Percentiles rank a stretch among this genome's conserved stretches.
These are phyloP conservation scores for Sebastes itinus DNA, from an alignment of 2,797 vertebrate genomes.

Conservation along the genomic window DNA sequence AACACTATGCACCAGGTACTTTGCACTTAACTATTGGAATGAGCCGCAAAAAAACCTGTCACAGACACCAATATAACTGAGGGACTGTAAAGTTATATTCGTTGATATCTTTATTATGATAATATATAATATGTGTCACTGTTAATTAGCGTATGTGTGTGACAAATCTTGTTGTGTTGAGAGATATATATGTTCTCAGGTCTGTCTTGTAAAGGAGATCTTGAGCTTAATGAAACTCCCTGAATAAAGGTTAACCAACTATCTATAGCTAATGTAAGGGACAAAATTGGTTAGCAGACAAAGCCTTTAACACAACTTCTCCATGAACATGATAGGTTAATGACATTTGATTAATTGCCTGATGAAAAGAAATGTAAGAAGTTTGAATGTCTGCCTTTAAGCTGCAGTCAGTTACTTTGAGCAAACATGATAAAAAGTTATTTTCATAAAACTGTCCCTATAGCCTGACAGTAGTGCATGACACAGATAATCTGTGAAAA, in stretches of 20 bases:
- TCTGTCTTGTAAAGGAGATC: background rate
- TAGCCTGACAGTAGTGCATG: background rate
- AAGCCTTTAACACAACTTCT: background rate
- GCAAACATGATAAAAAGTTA: too few species aligned
- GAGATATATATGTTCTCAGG: too few species aligned
- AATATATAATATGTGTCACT: background rate
- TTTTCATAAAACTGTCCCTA: background rate
- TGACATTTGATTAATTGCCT: background rate
- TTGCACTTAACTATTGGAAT: background rate
- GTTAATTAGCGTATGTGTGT: background rate
- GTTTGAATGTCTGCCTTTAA: background rate
- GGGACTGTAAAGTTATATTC: background rate
- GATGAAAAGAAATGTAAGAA: background rate
- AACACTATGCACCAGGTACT: background rate
- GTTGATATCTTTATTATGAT: background rate
- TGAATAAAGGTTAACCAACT: background rate
- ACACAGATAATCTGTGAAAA: background rate
- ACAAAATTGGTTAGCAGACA: background rate
- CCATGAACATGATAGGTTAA: background rate
- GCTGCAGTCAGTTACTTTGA: too few species aligned
- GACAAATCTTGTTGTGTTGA: too few species aligned
- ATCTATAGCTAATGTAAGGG: background rate
- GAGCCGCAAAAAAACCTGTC: background rate
- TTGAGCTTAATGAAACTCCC: background rate
- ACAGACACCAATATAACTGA: background rate